phyloP scores from a whole-genome alignment of 1,140 invertebrate species.

The Macrotrachela quadricornifera region DNA sequence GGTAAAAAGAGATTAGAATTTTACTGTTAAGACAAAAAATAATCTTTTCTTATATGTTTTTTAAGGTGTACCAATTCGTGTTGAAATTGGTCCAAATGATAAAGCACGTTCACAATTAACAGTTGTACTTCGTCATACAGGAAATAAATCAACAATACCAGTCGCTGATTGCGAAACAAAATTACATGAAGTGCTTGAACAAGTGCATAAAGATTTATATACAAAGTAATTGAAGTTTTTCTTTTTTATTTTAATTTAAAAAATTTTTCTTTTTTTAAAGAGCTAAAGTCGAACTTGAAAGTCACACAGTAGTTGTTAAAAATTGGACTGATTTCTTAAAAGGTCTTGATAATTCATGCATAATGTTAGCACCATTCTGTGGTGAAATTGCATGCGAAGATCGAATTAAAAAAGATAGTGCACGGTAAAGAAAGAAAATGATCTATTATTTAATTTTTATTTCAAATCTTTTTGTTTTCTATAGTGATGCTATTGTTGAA shows the following conservation, averaged over 20 bases:
- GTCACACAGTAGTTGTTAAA: slow-evolving; percentile 45
- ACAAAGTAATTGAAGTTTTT: slow-evolving; percentile 37
- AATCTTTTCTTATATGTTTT: background rate
- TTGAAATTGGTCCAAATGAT: slow-evolving; percentile 90
- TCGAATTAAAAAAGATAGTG: slow-evolving; percentile 78
- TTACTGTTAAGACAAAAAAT: too few relatives aligned
- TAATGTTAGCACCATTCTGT: slow-evolving; percentile 80
- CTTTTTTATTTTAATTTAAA: background rate
- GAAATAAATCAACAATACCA: slow-evolving; percentile 46
- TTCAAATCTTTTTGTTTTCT: background rate
- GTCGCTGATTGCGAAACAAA: slow-evolving; percentile 35
- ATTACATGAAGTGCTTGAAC: slow-evolving; percentile 47
- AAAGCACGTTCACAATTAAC: slow-evolving; percentile 62
- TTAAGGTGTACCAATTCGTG: slow-evolving; percentile 72
- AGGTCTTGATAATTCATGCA: slow-evolving; percentile 61
- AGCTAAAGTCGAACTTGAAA: slow-evolving; percentile 52
- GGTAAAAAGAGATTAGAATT: slow-evolving; percentile 24
- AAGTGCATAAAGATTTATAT: slow-evolving; percentile 59
- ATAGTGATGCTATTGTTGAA: slow-evolving; percentile 39
- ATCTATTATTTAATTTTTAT: background rate
- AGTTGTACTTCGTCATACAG: slow-evolving; percentile 55
- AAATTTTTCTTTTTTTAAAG: slow-evolving; percentile 23
- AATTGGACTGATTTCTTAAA: slow-evolving; percentile 59
- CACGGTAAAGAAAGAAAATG: slow-evolving; percentile 39
- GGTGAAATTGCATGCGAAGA: slow-evolving; percentile 71